A percentile compares a stretch with the other conserved stretches of the same genome.
These are phyloP conservation scores for Varanus salvator DNA, from an alignment of 2,113 vertebrate genomes.

Conservation along the genomic window DNA sequence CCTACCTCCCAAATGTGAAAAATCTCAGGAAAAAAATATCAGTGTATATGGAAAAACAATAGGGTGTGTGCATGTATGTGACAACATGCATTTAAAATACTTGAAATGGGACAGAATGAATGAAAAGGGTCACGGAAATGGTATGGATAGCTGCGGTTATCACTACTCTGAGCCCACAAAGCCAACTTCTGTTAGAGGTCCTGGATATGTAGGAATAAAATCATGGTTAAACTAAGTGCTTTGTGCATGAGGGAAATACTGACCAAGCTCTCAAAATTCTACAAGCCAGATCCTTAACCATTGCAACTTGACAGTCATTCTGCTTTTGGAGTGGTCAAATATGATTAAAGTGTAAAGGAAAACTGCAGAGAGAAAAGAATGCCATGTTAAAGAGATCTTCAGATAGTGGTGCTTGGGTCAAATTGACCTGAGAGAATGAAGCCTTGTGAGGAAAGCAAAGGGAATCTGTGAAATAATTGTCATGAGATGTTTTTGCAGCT, in stretches of 20 bases:
- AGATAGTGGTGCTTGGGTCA: neutral
- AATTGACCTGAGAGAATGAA: neutral
- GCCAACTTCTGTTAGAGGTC: neutral
- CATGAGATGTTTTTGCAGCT: neutral
- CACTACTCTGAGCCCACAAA: neutral
- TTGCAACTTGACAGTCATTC: neutral
- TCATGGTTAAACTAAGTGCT: neutral
- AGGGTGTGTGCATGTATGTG: too few species aligned
- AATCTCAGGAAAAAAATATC: neutral
- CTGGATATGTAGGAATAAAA: neutral
- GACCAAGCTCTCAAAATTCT: neutral
- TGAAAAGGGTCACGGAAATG: neutral
- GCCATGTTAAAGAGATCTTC: neutral
- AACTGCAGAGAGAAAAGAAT: neutral
- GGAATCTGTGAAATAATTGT: neutral
- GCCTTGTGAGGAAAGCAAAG: neutral
- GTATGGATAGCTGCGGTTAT: neutral
- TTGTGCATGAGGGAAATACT: neutral
- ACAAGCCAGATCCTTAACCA: neutral
- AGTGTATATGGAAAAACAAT: too few species aligned
- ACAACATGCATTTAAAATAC: neutral
- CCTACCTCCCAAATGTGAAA: neutral
- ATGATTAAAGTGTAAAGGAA: neutral
- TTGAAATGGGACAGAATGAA: neutral
- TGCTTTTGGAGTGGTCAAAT: neutral